Evolutionary conservation across 2,797 vertebrate species (phyloP), one percentile per base, ranked within the genome.

Genomic region (Anguilla obscura): DNA sequence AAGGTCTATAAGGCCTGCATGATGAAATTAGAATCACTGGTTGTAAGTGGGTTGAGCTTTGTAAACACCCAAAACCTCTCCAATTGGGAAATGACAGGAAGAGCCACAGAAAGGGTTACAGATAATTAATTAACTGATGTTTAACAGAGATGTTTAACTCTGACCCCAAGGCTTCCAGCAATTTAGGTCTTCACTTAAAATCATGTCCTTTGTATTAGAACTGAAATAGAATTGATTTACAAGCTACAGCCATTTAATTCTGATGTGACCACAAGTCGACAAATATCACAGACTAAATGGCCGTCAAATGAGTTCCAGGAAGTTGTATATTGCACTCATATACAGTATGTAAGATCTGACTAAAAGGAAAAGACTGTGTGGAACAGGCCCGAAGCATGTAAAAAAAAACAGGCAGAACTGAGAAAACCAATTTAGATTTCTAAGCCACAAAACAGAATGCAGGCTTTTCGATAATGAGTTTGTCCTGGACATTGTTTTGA

Each of bases 91-190:
- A 69, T 71, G 45, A 84, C 40, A 87, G n/a, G 66, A 80, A 56
- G 87, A 88, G 90, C 89, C 88, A 88, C 66, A 88, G 87, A 84
- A 80, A 56, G 87, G 89, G 90, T 89, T 89, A 88, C 74, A 88
- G 86, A 83, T 91, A 89, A 92, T 91, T 91, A 88, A 89, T 92
- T 90, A 92, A 87, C 88, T 58, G 74, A 84, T 89, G 82, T 92
- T 91, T 91, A 91, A 91, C 90, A 85, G 84, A 87, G 27, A n/a
- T n/a, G n/a, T n/a, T n/a, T n/a, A n/a, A n/a, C 40, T 48, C 66
- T 85, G 84, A 85, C 69, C 45, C 89, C 84, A 56, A 85, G 90
- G 86, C 88, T 86, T 86, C 84, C 85, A 86, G 90, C 89, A 89
- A 89, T 91, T 89, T 89, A 90, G 84, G 24, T 24, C 45, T 27